A percentile compares a stretch with the other conserved stretches of the same genome.
These are phyloP conservation scores for Gallinago stenura DNA, from an alignment of 2,797 vertebrate genomes.

Conservation along the genomic window DNA sequence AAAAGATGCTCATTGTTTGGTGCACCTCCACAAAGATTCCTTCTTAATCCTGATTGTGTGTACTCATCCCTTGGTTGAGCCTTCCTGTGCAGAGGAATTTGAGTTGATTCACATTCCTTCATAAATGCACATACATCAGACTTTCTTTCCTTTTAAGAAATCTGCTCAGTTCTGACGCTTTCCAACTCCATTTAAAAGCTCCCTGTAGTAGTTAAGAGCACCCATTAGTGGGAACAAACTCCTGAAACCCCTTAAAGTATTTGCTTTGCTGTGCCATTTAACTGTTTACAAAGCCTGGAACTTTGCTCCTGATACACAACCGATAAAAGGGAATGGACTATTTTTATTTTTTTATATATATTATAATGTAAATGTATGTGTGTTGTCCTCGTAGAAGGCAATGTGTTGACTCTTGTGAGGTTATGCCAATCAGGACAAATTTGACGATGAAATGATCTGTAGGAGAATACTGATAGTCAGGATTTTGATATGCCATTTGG, in stretches of 20 bases:
- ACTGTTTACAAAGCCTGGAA: background rate
- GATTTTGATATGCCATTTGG: background rate
- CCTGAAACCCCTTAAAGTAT: background rate
- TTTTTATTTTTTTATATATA: background rate
- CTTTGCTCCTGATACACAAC: background rate
- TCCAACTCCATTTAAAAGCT: background rate
- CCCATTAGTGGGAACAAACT: background rate
- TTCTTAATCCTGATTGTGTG: slow-evolving; percentile 9
- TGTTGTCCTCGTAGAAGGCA: background rate
- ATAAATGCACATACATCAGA: background rate
- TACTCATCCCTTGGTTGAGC: slow-evolving; percentile 1
- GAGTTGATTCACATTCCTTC: background rate
- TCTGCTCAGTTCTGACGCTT: background rate
- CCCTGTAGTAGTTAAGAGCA: background rate
- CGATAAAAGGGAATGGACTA: background rate
- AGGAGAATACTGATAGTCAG: background rate
- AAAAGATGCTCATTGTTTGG: background rate
- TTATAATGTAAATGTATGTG: background rate
- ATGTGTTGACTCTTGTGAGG: background rate
- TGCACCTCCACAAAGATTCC: background rate
- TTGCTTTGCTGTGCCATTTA: background rate
- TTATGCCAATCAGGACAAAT: background rate
- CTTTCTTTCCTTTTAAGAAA: background rate
- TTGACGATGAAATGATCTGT: background rate
- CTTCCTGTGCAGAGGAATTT: background rate